Base-by-base conservation (phyloP, 2,113 vertebrate species). In the Carassius carassius region DNA sequence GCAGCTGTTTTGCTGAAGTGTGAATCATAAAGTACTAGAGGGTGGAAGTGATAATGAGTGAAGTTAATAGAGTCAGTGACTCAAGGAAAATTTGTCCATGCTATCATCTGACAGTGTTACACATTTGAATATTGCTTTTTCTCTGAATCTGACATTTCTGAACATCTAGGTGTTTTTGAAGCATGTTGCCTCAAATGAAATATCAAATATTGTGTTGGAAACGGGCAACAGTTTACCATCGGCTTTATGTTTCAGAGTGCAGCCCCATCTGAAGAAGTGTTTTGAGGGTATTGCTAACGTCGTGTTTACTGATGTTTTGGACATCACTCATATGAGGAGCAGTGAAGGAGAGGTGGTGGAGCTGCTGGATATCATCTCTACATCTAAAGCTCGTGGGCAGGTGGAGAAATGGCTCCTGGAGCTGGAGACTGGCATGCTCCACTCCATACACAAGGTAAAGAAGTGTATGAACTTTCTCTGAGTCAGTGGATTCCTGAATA, bases 371-470 rank as follows among this genome's bases (percentile, higher is more conserved):
- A 92, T 89, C 73, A 96, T 99, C 89, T 97, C 96, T 6, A 98
- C 96, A 32, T 94, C 95, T 58, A 95, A 95, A 93, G 95, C 96
- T 85, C 94, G 95, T 86, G 96, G 97, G 32, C 96, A 97, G 87
- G 97, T 97, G 90, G 97, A 98, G 87, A 97, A 96, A 89, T 98
- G 97, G 97, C 87, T 99, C 17, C 86, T 95, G 79, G 95, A 97
- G 88, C 89, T 98, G 8, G 96, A 98, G 89, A 89, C 85, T 23
- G 90, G 92, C 81, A 97, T 98, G 97, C 83, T 93, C 9, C 92
- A 89, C 5, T 98, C 96, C 65, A 88, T 98, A 76, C 96, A 95
- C 72, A 96, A 97, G 96, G 96, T 97, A 92, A 78, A 1, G n/a
- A 54, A 29, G 51, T 54, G 5, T 47, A 17, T 25, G 4, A n/a